Conservation (phyloP, 2,888 invertebrate species). For the Nezara viridula region DNA sequence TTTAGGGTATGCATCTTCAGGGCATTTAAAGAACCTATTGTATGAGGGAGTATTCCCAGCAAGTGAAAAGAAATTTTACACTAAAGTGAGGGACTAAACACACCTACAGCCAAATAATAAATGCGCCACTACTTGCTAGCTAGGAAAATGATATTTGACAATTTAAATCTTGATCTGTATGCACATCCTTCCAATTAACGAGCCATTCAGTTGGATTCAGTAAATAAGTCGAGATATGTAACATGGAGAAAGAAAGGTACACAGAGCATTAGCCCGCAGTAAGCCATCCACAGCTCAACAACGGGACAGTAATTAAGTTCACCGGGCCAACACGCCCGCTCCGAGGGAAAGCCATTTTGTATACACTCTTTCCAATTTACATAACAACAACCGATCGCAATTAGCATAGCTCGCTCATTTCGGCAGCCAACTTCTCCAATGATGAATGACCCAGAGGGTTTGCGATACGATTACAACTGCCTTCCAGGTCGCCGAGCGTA, state of each 20-base stretch:
- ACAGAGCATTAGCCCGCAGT: neutral
- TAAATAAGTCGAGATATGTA: neutral
- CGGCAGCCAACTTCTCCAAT: neutral
- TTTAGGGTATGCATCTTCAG: too few species aligned
- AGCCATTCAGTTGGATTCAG: too few species aligned
- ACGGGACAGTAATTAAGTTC: neutral
- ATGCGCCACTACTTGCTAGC: too few species aligned
- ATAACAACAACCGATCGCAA: neutral
- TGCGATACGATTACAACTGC: neutral
- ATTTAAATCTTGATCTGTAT: too few species aligned
- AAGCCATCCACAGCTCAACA: neutral
- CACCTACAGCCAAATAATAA: too few species aligned
- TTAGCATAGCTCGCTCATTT: neutral
- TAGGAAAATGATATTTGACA: too few species aligned
- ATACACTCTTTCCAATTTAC: constrained; percentile 13
- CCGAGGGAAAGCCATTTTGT: neutral
- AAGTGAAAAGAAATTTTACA: neutral
- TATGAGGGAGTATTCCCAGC: neutral
- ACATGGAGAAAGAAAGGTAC: neutral
- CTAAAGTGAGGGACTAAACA: too few species aligned
- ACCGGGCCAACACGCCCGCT: neutral
- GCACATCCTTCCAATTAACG: too few species aligned
- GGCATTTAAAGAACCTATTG: neutral
- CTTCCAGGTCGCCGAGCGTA: neutral
- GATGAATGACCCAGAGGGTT: neutral